phyloP scores from a whole-genome alignment of 1,140 invertebrate species.

The Platorchestia sp. region DNA sequence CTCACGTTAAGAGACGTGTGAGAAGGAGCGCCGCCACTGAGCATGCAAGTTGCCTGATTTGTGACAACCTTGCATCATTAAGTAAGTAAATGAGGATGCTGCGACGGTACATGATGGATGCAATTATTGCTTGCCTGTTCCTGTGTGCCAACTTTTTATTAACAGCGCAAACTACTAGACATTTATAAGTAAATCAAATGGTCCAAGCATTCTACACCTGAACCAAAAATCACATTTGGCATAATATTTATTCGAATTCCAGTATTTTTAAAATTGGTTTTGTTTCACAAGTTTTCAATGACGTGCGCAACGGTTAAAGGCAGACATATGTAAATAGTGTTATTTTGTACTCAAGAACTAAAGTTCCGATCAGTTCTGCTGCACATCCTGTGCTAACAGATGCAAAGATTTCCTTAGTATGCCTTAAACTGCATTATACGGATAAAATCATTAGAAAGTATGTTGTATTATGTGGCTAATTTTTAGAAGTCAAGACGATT shows the following conservation, averaged over 20 bases:
- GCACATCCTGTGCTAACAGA: background rate
- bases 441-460: background rate
- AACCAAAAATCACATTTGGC: background rate
- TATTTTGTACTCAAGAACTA: background rate
- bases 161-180: background rate
- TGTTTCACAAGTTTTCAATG: background rate
- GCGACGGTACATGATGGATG: background rate
- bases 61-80: background rate
- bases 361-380: background rate
- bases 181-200: background rate
- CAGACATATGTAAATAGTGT: too few species aligned
- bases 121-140: background rate
- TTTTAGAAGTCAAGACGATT: background rate
- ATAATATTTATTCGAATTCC: too few species aligned
- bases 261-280: too few species aligned
- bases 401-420: background rate
- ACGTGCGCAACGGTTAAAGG: background rate
- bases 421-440: background rate
- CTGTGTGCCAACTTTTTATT: too few species aligned
- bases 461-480: background rate
- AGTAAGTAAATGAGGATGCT: background rate
- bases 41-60: background rate
- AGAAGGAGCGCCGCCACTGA: background rate
- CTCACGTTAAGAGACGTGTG: background rate
- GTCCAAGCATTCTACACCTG: background rate